Percentiles rank a stretch among this genome's conserved stretches.
phyloP scores from a whole-genome alignment of 2,113 vertebrate species.

The Tachysurus fulvidraco region DNA sequence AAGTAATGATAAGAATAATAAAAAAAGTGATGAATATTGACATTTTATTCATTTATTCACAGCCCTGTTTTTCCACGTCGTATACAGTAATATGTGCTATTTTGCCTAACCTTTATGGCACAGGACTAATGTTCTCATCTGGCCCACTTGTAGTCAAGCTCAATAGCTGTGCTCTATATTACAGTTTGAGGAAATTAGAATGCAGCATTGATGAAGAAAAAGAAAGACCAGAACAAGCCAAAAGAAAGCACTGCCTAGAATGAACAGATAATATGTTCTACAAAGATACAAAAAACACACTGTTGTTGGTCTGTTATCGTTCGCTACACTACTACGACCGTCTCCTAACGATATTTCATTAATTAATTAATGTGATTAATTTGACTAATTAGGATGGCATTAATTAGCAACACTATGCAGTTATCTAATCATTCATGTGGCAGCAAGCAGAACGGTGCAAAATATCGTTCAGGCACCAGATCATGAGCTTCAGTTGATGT shows the following conservation, averaged over 20 bases:
- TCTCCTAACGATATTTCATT: no score
- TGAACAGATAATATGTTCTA: background rate
- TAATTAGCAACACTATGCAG: no score
- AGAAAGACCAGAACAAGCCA: background rate
- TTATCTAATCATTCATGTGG: no score
- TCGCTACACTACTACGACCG: background rate
- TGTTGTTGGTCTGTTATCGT: background rate
- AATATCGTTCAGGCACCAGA: no score
- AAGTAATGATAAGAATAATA: no score
- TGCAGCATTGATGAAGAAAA: background rate
- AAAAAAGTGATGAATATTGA: background rate
- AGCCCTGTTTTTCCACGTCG: background rate
- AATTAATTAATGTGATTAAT: no score
- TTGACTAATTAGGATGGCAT: no score
- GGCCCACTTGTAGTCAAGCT: slow-evolving; percentile 7
- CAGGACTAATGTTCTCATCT: background rate
- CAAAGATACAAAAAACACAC: background rate
- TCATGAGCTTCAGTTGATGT: no score
- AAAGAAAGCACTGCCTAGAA: background rate
- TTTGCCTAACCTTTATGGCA: background rate
- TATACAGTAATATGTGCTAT: slow-evolving; percentile 1
- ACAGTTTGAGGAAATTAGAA: background rate
- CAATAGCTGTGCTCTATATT: background rate
- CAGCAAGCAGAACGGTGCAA: no score
- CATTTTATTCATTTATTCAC: background rate